phyloP scores from a whole-genome alignment of 2,888 invertebrate species.

The Catocala sponsa region DNA sequence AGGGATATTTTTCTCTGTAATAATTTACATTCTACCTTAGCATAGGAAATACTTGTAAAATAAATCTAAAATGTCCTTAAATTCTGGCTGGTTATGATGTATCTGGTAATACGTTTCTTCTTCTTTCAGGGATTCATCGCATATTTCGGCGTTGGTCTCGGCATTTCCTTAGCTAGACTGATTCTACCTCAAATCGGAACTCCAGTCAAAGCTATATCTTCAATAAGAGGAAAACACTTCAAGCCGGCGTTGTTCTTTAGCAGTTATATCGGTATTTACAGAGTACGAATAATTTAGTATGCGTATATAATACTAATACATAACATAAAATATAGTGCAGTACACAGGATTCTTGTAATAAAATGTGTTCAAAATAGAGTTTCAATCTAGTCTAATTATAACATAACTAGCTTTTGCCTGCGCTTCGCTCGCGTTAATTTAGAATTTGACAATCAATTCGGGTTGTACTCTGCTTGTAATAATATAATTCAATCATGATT shows the following conservation, averaged over 20 bases:
- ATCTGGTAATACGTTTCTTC: background rate
- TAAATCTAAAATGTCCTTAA: background rate
- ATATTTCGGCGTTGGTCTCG: constrained; percentile 78
- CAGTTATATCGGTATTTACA: constrained; percentile 86
- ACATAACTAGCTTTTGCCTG: no score
- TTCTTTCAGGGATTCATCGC: constrained; percentile 70
- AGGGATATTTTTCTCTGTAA: no score
- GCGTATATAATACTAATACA: constrained; percentile 4
- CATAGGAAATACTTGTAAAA: no score
- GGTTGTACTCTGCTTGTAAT: no score
- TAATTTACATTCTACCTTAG: no score
- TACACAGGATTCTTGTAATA: no score
- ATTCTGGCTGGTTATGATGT: background rate
- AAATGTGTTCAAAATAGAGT: no score
- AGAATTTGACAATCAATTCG: no score
- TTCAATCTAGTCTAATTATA: no score
- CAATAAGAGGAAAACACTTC: constrained; percentile 73
- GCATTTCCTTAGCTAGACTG: constrained; percentile 69
- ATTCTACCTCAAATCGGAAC: constrained; percentile 69
- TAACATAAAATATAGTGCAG: background rate
- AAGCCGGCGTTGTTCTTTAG: constrained; percentile 81
- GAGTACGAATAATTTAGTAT: constrained; percentile 76
- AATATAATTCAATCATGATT: no score
- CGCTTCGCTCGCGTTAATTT: no score
- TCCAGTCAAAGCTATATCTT: constrained; percentile 73